Percentiles rank a stretch among this genome's conserved stretches.
Evolutionary conservation across 2,888 invertebrate species (phyloP).

Genomic region (Lasioglossum marginatum): DNA sequence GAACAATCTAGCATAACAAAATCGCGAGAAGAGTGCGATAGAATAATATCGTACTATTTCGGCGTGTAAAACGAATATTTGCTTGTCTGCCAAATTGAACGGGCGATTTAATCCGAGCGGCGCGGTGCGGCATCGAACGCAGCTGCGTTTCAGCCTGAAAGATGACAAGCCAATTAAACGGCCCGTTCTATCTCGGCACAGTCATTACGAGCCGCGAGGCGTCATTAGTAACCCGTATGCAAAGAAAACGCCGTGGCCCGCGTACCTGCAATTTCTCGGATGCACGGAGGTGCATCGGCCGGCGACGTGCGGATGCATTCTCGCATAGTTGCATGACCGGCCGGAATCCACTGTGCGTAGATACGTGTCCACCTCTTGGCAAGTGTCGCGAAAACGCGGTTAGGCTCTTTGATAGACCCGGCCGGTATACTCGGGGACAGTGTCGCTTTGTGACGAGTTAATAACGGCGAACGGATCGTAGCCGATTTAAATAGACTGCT

Average conservation of each 20-base stretch:
- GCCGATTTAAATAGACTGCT: neutral
- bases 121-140: conserved; percentile 41
- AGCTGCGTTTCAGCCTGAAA: conserved; percentile 42
- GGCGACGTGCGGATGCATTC: conserved; percentile 9
- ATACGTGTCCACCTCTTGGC: conserved; percentile 11
- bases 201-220: conserved; percentile 11
- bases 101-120: conserved; percentile 51
- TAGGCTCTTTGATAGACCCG: neutral
- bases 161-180: conserved; percentile 62
- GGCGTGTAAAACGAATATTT: conserved; percentile 21
- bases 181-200: conserved; percentile 24
- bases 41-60: conserved; percentile 4
- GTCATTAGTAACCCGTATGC: conserved; percentile 11
- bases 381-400: neutral
- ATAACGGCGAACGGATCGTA: neutral
- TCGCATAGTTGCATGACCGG: conserved; percentile 29
- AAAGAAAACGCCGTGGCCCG: conserved; percentile 25
- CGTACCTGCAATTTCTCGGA: conserved; percentile 17
- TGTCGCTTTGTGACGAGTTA: conserved; percentile 4
- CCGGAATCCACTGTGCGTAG: neutral
- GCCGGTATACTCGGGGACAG: neutral
- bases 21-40: neutral
- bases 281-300: conserved; percentile 17
- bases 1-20: neutral
- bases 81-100: conserved; percentile 57